Evolutionary conservation across 2,888 invertebrate genomes (phyloP), one percentile per base, ranked within the genome.

Genomic region (Apamea crenata): DNA sequence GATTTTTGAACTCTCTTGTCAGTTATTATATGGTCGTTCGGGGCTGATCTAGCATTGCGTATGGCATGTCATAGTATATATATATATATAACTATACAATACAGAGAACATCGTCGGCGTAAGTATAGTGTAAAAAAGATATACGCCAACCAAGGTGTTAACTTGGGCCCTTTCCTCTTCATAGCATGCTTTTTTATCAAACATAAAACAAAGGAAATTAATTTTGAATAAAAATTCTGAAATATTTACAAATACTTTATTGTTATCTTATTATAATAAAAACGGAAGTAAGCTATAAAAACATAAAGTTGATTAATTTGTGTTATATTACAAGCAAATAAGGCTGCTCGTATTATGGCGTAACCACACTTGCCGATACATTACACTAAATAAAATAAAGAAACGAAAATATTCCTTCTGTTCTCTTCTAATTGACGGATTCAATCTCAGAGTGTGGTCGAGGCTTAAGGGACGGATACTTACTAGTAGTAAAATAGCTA

Each of bases 181-280:
- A 44, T n/a, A 36, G 25, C 25, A 40, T 16, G 25, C 3, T n/a
- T 25, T 25, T 16, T 5, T 40, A 66, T n/a, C 16, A 36, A 53
- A 53, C 36, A n/a, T 29, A 25, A 70, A 74, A 29, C 47, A 50
- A 40, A 18, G 18, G 18, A 29, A 29, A 29, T 5, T 12, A 0
- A 25, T 29, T n/a, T n/a, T 2, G 0, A 81, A 81, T 82, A 47
- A 76, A 76, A 69, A 32, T 8, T 14, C 59, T 1, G 6, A 1
- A n/a, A 61, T 84, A 81, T 83, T 82, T 88, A 89, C 84, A 88
- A 89, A 90, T 89, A 87, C 81, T 90, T 88, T 89, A 90, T 88
- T 90, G 81, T 77, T 82, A 85, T 86, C 85, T 88, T 88, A 87
- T 66, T 81, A 78, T 87, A 84, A 85, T 85, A 80, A 78, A 82